Evolutionary conservation across 2,888 invertebrate species (phyloP).

Genomic region (Allacma fusca): DNA sequence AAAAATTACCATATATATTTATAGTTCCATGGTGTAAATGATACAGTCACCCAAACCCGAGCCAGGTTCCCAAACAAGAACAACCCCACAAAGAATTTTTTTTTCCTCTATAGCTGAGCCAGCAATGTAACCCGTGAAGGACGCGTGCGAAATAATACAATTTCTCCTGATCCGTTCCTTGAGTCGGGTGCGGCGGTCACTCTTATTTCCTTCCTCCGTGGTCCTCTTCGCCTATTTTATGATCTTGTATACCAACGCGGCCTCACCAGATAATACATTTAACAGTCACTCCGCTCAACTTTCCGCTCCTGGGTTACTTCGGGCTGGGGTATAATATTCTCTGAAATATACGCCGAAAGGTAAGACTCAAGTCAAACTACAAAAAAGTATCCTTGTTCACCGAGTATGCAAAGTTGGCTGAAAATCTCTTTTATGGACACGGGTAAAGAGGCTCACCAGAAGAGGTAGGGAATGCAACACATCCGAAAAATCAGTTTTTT

Average conservation of each 20-base stretch:
- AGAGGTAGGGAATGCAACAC: not conserved
- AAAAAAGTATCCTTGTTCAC: too few relatives aligned
- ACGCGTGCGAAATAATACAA: slow-evolving; percentile 17
- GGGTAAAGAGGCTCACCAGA: not conserved
- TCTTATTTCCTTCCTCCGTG: slow-evolving; percentile 26
- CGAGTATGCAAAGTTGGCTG: too few relatives aligned
- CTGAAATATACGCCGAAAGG: too few relatives aligned
- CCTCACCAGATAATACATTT: slow-evolving; percentile 13
- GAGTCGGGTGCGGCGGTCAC: slow-evolving; percentile 29
- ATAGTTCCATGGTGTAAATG: too few relatives aligned
- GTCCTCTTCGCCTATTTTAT: slow-evolving; percentile 1
- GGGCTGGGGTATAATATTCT: too few relatives aligned
- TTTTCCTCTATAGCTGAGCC: too few relatives aligned
- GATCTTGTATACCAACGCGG: not conserved
- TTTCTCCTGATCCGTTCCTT: not conserved
- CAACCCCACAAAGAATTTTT: too few relatives aligned
- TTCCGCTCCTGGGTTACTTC: not conserved
- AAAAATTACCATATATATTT: too few relatives aligned
- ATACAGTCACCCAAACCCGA: too few relatives aligned
- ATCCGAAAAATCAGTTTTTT: not conserved
- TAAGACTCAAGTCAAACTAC: too few relatives aligned
- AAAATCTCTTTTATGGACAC: not conserved
- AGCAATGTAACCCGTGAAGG: too few relatives aligned
- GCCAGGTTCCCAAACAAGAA: too few relatives aligned
- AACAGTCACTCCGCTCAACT: slow-evolving; percentile 3